Percentiles rank a stretch among this genome's conserved stretches.
Evolutionary conservation across 2,113 vertebrate species (phyloP).

Genomic region (Capricornis sumatraensis): DNA sequence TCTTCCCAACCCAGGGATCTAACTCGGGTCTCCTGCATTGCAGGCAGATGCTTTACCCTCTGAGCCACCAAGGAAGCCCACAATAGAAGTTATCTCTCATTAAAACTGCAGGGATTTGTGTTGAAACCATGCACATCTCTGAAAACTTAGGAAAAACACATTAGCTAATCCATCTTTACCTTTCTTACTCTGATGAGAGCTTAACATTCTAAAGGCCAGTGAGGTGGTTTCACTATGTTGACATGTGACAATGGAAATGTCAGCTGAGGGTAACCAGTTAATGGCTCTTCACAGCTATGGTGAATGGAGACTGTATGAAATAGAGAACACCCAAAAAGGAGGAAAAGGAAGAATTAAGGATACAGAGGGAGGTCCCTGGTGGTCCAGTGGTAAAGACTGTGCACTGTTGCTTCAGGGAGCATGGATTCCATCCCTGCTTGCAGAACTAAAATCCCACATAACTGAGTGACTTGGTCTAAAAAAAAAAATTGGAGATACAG

Average conservation of each 20-base stretch:
- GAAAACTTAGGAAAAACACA: not conserved
- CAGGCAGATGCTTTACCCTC: not conserved
- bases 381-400: not conserved
- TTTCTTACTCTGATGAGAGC: not conserved
- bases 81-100: not conserved
- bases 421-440: not conserved
- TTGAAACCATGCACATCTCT: not conserved
- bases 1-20: not conserved
- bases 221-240: not conserved
- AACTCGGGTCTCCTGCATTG: not conserved
- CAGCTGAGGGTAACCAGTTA: not conserved
- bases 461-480: not conserved
- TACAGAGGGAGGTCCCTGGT: not conserved
- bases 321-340: not conserved
- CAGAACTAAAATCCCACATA: not conserved
- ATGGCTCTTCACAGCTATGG: accelerated
- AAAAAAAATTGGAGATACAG: not conserved
- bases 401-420: not conserved
- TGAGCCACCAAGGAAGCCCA: not conserved
- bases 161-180: not conserved
- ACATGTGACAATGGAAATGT: not conserved
- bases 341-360: not conserved
- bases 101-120: not conserved
- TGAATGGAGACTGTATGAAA: not conserved
- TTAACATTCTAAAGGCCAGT: not conserved